phyloP scores from a whole-genome alignment of 2,888 invertebrate genomes.

The Microdon myrmicae region DNA sequence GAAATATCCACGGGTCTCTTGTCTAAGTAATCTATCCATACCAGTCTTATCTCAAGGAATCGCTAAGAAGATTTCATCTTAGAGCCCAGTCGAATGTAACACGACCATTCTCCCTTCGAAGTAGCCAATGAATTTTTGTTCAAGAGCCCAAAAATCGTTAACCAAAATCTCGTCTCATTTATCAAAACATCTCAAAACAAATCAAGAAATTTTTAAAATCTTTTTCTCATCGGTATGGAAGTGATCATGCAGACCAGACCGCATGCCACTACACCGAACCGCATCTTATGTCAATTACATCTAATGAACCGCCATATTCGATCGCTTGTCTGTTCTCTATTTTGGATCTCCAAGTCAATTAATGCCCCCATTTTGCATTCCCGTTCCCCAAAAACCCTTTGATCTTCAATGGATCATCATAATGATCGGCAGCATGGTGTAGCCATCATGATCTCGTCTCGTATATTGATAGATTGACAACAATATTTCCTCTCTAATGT shows the following conservation, averaged over 20 bases:
- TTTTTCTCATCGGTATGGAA: slow-evolving; percentile 8
- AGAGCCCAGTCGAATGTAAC: too few species aligned
- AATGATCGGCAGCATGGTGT: slow-evolving; percentile 19
- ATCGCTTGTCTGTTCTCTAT: slow-evolving; percentile 9
- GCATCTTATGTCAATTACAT: slow-evolving; percentile 11
- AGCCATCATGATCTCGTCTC: slow-evolving; percentile 19
- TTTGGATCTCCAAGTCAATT: slow-evolving; percentile 19
- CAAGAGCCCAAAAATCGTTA: not conserved
- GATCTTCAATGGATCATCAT: slow-evolving; percentile 30
- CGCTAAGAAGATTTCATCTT: too few species aligned
- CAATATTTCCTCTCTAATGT: slow-evolving; percentile 20
- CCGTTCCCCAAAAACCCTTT: slow-evolving; percentile 27
- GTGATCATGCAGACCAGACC: too few species aligned
- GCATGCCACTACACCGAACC: slow-evolving; percentile 22
- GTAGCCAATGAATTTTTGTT: too few species aligned
- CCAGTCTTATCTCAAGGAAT: too few species aligned
- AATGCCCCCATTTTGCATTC: slow-evolving; percentile 20
- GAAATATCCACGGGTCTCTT: too few species aligned
- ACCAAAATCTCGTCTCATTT: slow-evolving; percentile 12
- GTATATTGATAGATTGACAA: slow-evolving; percentile 45
- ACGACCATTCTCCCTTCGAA: too few species aligned
- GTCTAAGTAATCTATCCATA: too few species aligned
- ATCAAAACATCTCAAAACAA: slow-evolving; percentile 12
- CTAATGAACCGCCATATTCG: slow-evolving; percentile 7
- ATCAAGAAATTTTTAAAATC: slow-evolving; percentile 7